These are phyloP conservation scores for Microcaecilia unicolor DNA, from an alignment of 2,797 vertebrate genomes.

Conservation along the genomic window DNA sequence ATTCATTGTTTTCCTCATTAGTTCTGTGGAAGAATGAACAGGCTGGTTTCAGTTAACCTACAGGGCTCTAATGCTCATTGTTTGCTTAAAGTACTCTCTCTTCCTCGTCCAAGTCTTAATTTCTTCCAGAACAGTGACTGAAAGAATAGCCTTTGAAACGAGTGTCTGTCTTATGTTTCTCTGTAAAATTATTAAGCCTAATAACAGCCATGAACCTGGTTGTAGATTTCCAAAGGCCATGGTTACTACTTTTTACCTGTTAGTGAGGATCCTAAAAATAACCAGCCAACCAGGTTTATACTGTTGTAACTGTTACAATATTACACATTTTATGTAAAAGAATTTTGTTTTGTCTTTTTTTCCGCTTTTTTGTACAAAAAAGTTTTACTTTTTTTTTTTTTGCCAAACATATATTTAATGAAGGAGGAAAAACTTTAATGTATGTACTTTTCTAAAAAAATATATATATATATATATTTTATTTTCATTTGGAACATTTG, in stretches of 20 bases:
- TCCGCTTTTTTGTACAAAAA: slow-evolving; percentile 53
- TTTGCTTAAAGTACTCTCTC: too few relatives aligned
- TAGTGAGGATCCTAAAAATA: slow-evolving; percentile 44
- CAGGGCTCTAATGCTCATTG: too few relatives aligned
- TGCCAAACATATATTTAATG: slow-evolving; percentile 75
- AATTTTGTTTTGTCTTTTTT: slow-evolving; percentile 58
- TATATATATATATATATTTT: slow-evolving; percentile 51
- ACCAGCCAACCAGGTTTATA: slow-evolving; percentile 63
- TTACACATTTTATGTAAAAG: slow-evolving; percentile 52
- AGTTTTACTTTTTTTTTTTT: slow-evolving; percentile 62
- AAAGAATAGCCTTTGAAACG: too few relatives aligned
- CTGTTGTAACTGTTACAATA: slow-evolving; percentile 46
- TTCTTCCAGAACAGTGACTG: too few relatives aligned
- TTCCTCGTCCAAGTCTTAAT: too few relatives aligned
- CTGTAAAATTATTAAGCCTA: too few relatives aligned
- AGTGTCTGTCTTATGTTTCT: too few relatives aligned
- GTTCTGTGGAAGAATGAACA: too few relatives aligned
- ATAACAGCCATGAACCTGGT: neutral
- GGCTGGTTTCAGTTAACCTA: too few relatives aligned
- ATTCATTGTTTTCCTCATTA: too few relatives aligned
- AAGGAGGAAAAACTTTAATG: slow-evolving; percentile 46
- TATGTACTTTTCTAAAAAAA: slow-evolving; percentile 43
- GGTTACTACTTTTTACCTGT: slow-evolving; percentile 22
- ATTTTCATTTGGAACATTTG: slow-evolving; percentile 46
- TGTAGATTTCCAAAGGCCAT: slow-evolving; percentile 11